Evolutionary conservation across 2,888 invertebrate genomes (phyloP).

Genomic region (Rhorus exstirpatorius): DNA sequence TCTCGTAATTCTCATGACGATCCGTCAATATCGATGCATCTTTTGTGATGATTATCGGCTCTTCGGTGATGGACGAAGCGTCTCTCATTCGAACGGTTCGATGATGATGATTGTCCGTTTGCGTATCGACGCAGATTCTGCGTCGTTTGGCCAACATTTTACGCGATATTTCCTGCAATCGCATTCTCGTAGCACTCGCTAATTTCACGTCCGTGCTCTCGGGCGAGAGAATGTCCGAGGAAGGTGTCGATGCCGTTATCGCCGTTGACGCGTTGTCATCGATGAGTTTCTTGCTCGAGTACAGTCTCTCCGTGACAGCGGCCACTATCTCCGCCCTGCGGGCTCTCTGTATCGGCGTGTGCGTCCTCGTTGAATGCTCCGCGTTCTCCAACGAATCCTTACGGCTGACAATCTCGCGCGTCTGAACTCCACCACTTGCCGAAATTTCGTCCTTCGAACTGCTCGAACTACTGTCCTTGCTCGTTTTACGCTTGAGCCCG

Average conservation of each 20-base stretch:
- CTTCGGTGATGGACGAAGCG: constrained; percentile 77
- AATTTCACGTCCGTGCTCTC: constrained; percentile 78
- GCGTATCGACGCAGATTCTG: constrained; percentile 81
- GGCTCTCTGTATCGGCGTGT: constrained; percentile 79
- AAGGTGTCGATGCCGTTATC: constrained; percentile 68
- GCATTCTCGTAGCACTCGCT: constrained; percentile 78
- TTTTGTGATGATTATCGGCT: constrained; percentile 70
- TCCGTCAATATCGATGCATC: constrained; percentile 81
- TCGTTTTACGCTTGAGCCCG: constrained; percentile 78
- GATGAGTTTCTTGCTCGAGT: constrained; percentile 86
- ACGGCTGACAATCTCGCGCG: constrained; percentile 72
- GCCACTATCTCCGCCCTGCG: constrained; percentile 91
- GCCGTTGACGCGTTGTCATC: constrained; percentile 71
- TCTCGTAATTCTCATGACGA: constrained; percentile 75
- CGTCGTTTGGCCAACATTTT: constrained; percentile 83
- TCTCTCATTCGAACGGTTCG: constrained; percentile 80
- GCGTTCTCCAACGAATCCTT: constrained; percentile 78
- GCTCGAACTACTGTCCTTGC: constrained; percentile 80
- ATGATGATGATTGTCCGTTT: constrained; percentile 77
- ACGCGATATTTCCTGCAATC: constrained; percentile 82
- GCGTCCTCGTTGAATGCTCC: constrained; percentile 66
- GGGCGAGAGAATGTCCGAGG: constrained; percentile 76
- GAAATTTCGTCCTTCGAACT: constrained; percentile 80
- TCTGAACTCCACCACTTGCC: constrained; percentile 68
- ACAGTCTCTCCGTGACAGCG: constrained; percentile 90